Conservation (phyloP, 2,888 invertebrate species). For the Polyommatus icarus region DNA sequence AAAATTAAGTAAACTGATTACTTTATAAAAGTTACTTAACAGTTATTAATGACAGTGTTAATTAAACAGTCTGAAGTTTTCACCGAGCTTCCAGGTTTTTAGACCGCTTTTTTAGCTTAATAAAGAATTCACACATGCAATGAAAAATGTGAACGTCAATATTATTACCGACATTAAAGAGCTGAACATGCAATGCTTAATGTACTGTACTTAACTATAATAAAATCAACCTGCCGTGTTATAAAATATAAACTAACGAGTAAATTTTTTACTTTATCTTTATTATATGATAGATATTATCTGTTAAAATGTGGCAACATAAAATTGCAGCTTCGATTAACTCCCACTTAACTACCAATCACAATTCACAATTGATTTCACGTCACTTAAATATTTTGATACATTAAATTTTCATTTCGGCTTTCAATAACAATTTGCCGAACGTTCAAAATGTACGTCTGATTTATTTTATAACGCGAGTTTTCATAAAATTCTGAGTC, state of each 20-base stretch:
- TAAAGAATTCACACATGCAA: conserved; percentile 30
- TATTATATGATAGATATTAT: neutral
- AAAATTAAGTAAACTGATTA: neutral
- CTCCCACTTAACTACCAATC: conserved; percentile 24
- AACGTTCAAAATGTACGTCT: neutral
- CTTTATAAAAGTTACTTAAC: neutral
- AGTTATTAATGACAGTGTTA: neutral
- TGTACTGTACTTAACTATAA: neutral
- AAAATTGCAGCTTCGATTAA: conserved; percentile 16
- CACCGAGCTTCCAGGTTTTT: neutral
- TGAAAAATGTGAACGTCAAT: conserved; percentile 25
- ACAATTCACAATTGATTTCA: conserved; percentile 27
- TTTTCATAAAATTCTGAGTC: neutral
- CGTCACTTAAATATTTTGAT: conserved; percentile 30
- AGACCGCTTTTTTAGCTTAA: conserved; percentile 7
- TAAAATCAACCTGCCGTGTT: neutral
- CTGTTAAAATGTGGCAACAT: conserved; percentile 14
- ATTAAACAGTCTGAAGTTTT: neutral
- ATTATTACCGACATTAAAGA: conserved; percentile 25
- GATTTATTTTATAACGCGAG: neutral
- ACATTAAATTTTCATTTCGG: conserved; percentile 23
- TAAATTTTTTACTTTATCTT: neutral
- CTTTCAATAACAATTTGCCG: conserved; percentile 18
- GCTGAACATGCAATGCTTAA: conserved; percentile 21
- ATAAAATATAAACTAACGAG: neutral